phyloP scores from a whole-genome alignment of 2,113 vertebrate genomes.

The Saiga tatarica region DNA sequence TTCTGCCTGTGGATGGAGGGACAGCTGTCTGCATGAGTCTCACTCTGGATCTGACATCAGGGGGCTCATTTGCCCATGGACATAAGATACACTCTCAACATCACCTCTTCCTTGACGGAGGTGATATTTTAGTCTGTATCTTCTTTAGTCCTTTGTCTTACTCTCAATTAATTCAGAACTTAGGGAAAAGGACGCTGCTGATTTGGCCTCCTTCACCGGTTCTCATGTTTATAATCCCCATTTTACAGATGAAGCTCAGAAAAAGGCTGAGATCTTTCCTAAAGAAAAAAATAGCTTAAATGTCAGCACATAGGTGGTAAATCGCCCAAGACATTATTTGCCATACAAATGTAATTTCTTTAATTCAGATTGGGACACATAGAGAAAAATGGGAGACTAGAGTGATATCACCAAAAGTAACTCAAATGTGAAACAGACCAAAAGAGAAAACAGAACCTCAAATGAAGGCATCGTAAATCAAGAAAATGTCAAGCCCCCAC shows the following conservation, averaged over 20 bases:
- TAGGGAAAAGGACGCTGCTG: neutral
- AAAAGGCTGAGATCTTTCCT: neutral
- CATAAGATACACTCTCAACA: neutral
- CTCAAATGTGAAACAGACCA: neutral
- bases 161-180: neutral
- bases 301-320: neutral
- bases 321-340: neutral
- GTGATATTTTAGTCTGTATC: neutral
- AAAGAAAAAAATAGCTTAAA: neutral
- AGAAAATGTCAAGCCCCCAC: neutral
- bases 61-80: neutral
- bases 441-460: neutral
- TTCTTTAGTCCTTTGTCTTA: neutral
- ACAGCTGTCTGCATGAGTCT: neutral
- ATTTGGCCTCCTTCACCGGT: neutral
- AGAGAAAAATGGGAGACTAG: neutral
- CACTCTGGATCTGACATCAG: neutral
- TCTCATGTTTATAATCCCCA: neutral
- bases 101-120: neutral
- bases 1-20: neutral
- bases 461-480: neutral
- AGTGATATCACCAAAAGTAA: neutral
- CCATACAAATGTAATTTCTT: neutral
- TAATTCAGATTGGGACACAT: neutral
- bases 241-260: neutral